phyloP scores from a whole-genome alignment of 2,888 invertebrate species.

The Mesorhabditis belari region DNA sequence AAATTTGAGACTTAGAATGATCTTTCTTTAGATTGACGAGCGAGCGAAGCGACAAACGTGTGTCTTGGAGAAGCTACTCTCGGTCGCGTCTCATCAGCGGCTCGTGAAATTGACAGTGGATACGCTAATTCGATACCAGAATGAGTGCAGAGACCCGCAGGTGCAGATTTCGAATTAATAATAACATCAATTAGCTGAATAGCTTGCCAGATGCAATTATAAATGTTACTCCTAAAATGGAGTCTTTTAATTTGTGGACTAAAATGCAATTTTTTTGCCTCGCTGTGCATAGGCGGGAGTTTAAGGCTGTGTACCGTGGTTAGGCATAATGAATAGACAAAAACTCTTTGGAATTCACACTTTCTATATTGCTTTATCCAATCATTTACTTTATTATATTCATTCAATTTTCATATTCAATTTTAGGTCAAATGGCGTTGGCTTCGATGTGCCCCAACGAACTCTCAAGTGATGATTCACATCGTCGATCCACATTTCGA shows the following conservation, averaged over 20 bases:
- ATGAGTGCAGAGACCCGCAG: constrained; percentile 19
- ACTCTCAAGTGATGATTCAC: constrained; percentile 21
- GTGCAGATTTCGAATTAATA: too few species aligned
- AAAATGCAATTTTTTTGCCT: too few species aligned
- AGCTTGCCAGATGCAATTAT: too few species aligned
- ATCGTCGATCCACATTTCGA: constrained; percentile 34
- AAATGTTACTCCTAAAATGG: too few species aligned
- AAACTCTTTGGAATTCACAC: too few species aligned
- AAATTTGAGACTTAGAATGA: constrained; percentile 1
- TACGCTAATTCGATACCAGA: constrained; percentile 18
- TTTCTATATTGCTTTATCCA: too few species aligned
- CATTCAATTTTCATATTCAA: background rate
- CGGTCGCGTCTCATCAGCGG: constrained; percentile 34
- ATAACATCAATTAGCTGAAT: too few species aligned
- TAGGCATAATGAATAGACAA: too few species aligned
- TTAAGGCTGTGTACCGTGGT: too few species aligned
- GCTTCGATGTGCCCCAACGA: constrained; percentile 21
- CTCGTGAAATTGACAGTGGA: constrained; percentile 25
- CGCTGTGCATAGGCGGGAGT: too few species aligned
- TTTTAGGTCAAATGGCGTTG: constrained; percentile 22
- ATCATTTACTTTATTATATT: too few species aligned
- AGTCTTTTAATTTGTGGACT: too few species aligned
- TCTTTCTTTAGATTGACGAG: constrained; percentile 25
- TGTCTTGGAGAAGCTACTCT: constrained; percentile 28
- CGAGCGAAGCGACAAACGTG: constrained; percentile 13